Evolutionary conservation across 1,140 invertebrate genomes (phyloP), one percentile per base, ranked within the genome.

Genomic region (Kradibia gibbosae): DNA sequence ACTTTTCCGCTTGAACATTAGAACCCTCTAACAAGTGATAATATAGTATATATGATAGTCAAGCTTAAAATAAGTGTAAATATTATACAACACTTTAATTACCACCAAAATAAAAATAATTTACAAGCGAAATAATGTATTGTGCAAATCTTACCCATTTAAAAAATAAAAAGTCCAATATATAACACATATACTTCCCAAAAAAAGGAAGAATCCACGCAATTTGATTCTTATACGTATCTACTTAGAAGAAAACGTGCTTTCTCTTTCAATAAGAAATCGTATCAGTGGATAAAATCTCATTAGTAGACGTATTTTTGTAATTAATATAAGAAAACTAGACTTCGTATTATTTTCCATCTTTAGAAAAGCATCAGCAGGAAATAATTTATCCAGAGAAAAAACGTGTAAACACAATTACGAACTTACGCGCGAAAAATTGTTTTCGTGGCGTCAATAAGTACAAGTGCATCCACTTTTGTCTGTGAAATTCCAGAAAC

Each of bases 271-370:
- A 1, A 53, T 11, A 20, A 28, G 7, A 48, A 34, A 22, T n/a
- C 13, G 4, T 22, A 73, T 55, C 31, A 31, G 55, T n/a, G 71
- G 48, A 73, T 73, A 31, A 73, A 55, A 73, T 73, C 71, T 55
- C 25, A 53, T 39, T 67, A 39, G 62, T 39, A n/a, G n/a, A 0
- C 34, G 7, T 22, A 67, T 67, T 67, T 67, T 39, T 62, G 28
- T 17, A 34, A 62, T 62, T 62, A 31, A 60, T 60, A 62, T 62
- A 62, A 62, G 3, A 45, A 62, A 31, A 34, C 28, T 25, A 34
- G 55, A 60, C 17, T 60, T 60, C 15, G 28, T 60, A 60, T 31
- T 60, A 31, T 31, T 31, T 25, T 57, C 3, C 17, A 57, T 57
- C 28, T 3, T 17, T 31, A 34, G 13, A 62, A 34, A 3, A 5